Conservation (phyloP, 2,888 invertebrate genomes). For the Limnephilus marmoratus region DNA sequence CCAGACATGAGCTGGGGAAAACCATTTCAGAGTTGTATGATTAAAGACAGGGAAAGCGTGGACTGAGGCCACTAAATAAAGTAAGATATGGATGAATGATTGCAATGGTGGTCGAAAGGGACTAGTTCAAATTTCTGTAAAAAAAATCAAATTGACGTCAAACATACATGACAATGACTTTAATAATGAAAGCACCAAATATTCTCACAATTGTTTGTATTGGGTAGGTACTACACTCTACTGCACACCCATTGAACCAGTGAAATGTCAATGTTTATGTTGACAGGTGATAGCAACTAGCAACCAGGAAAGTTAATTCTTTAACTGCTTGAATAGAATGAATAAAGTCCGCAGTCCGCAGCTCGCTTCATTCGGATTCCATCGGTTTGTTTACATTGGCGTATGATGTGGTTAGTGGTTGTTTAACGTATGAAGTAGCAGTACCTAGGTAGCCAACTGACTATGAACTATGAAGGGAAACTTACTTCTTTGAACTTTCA, state of each 20-base stretch:
- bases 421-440: background rate
- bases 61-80: too few species aligned
- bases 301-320: background rate
- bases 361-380: background rate
- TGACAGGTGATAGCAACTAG: slow-evolving; percentile 12
- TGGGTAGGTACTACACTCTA: background rate
- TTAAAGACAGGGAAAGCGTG: too few species aligned
- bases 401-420: background rate
- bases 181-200: background rate
- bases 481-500: too few species aligned
- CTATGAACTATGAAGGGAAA: too few species aligned
- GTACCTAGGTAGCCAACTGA: too few species aligned
- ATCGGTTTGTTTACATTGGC: background rate
- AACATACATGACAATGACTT: background rate
- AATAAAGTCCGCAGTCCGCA: too few species aligned
- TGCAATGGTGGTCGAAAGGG: background rate
- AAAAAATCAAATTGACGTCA: background rate
- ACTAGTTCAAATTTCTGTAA: background rate
- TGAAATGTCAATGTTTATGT: slow-evolving; percentile 5
- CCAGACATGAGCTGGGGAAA: too few species aligned
- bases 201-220: background rate
- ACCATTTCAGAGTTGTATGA: too few species aligned
- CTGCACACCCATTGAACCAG: slow-evolving; percentile 15
- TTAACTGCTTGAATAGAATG: slow-evolving; percentile 4
- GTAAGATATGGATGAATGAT: too few species aligned